Conservation (phyloP, 2,113 vertebrate genomes). For the Galemys pyrenaicus region DNA sequence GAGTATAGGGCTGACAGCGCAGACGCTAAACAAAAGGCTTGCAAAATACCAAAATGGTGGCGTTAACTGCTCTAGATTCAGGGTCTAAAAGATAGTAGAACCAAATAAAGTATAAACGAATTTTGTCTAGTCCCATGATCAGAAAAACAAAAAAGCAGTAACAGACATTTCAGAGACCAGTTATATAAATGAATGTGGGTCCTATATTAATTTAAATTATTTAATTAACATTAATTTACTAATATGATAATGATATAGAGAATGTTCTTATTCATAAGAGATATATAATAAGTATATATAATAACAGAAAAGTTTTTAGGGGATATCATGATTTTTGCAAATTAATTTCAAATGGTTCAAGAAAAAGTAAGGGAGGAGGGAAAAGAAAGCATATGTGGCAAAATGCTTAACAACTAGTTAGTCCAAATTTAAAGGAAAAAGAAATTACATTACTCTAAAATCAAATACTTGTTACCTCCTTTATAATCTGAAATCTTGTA, state of each 20-base stretch:
- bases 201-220: not conserved
- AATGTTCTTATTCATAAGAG: not conserved
- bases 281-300: not conserved
- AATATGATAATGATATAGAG: not conserved
- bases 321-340: not conserved
- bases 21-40: not conserved
- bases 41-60: not conserved
- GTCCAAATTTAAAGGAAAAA: not conserved
- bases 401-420: not conserved
- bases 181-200: not conserved
- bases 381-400: not conserved
- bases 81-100: not conserved
- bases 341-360: not conserved
- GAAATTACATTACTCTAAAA: not conserved
- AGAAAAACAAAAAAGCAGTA: conserved; percentile 24
- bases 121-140: not conserved
- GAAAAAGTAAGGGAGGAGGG: not conserved
- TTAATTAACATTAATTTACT: not conserved
- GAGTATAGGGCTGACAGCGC: not conserved
- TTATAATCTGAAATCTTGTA: conserved; percentile 83
- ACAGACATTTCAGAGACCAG: not conserved
- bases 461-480: conserved; percentile 85
- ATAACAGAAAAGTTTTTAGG: not conserved
- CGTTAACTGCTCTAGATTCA: not conserved
- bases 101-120: not conserved